These are phyloP conservation scores for Mystacides longicornis DNA, from an alignment of 2,888 invertebrate genomes.

Conservation along the genomic window DNA sequence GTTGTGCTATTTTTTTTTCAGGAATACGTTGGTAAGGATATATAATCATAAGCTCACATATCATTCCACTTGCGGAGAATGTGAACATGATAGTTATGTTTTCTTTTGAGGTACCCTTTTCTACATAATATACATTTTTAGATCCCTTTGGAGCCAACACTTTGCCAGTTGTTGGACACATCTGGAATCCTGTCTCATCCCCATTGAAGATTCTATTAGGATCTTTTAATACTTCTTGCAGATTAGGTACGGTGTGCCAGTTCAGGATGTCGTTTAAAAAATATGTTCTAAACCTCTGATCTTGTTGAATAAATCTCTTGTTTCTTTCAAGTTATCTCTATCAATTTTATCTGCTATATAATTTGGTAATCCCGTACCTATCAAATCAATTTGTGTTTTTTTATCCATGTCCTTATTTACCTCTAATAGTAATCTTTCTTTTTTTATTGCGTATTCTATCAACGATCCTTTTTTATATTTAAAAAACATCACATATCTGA, in stretches of 20 bases:
- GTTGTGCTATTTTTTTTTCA: no score
- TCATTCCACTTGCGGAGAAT: no score
- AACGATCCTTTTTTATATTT: neutral
- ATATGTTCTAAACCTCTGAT: neutral
- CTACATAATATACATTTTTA: no score
- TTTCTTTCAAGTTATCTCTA: neutral
- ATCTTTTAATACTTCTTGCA: constrained; percentile 2
- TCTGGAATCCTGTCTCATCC: constrained; percentile 7
- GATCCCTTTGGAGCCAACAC: neutral
- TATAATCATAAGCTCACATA: no score
- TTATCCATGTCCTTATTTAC: neutral
- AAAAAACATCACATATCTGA: neutral
- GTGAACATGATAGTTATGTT: no score
- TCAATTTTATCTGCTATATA: neutral
- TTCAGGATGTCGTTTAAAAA: constrained; percentile 6
- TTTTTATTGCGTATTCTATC: no score
- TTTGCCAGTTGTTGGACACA: constrained; percentile 3
- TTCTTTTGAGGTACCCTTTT: no score
- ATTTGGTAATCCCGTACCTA: neutral
- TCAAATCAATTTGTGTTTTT: neutral
- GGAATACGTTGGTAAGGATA: no score
- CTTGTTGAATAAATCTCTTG: neutral
- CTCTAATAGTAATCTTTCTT: neutral
- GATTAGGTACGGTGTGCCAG: neutral
- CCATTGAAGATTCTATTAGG: constrained; percentile 2